Base-by-base conservation (phyloP, 2,888 invertebrate genomes). In the Barypeithes pellucidus region DNA sequence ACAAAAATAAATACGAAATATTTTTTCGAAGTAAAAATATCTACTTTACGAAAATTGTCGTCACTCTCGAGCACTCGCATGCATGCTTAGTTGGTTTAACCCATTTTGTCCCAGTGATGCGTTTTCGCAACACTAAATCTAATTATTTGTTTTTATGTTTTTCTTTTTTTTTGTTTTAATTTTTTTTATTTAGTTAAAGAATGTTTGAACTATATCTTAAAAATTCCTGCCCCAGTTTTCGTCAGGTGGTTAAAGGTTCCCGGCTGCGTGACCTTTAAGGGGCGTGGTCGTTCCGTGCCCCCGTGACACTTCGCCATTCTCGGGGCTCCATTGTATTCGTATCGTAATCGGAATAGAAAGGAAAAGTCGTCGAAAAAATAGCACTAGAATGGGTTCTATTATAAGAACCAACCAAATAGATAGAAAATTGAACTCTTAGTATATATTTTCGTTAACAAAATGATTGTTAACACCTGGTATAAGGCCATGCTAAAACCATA, bases 281-380 rank as follows among this genome's bases (percentile, higher is more conserved):
- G 72, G 72, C 72, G 72, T 72, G 61, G 67, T 66, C 20, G 41
- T 12, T 43, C 52, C 59, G 67, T 67, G 61, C 59, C 67, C 41
- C 71, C 57, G 41, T 65, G 63, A 65, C 59, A 72, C 60, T 67
- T 59, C 39, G 67, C 41, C 57, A 14, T 60, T 45, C 16, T 47
- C 24, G 59, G 50, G 16, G 8, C 62, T 60, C 62, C 61, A 67
- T 67, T 67, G 57, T 68, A 22, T 39, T 47, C 29, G n/a, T 45
- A 59, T 60, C 36, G 67, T 67, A 60, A 68, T 68, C 60, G 60
- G 20, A 69, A 69, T 69, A 69, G 69, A 69, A 69, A 69, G 69
- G 69, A 62, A 61, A 29, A n/a, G 43, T 39, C 54, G 41, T 43
- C 20, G 43, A 54, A 16, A 8, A 54, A 33, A 54, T 54, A 54